phyloP scores from a whole-genome alignment of 30 jellyfish, hydroid and myxozoan species.

The Aurelia coerulea region DNA sequence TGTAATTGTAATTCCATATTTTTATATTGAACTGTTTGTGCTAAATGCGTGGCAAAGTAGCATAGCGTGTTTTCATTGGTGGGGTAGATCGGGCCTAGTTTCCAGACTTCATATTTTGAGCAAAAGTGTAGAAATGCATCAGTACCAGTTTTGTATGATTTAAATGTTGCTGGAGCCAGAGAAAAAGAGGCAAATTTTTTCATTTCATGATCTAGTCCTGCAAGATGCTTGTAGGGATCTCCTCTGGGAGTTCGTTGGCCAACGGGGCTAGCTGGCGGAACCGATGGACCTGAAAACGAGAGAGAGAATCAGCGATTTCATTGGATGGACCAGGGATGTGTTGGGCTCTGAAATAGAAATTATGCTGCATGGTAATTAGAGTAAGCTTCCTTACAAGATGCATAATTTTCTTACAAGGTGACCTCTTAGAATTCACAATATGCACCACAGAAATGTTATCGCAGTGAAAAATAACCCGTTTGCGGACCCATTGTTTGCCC shows the following conservation, averaged over 20 bases:
- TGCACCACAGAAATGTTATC: conserved; percentile 39
- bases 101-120: neutral
- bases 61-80: neutral
- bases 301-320: conserved; percentile 32
- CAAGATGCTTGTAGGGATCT: conserved; percentile 9
- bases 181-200: neutral
- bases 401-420: neutral
- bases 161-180: neutral
- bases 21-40: neutral
- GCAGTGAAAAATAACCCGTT: conserved; percentile 26
- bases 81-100: conserved; percentile 2
- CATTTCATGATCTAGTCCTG: neutral
- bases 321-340: conserved; percentile 45
- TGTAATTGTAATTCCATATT: neutral
- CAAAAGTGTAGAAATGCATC: neutral
- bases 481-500: conserved; percentile 34
- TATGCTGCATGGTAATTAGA: neutral
- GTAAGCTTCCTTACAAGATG: conserved; percentile 14
- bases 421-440: neutral
- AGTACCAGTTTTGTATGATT: neutral
- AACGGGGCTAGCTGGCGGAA: conserved; percentile 21
- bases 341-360: conserved; percentile 8
- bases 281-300: conserved; percentile 21
- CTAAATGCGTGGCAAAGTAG: conserved; percentile 9
- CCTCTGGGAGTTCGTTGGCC: conserved; percentile 4